Evolutionary conservation across 1,140 invertebrate genomes (phyloP), one percentile per base, ranked within the genome.

Genomic region (Drosophila kepulauana): DNA sequence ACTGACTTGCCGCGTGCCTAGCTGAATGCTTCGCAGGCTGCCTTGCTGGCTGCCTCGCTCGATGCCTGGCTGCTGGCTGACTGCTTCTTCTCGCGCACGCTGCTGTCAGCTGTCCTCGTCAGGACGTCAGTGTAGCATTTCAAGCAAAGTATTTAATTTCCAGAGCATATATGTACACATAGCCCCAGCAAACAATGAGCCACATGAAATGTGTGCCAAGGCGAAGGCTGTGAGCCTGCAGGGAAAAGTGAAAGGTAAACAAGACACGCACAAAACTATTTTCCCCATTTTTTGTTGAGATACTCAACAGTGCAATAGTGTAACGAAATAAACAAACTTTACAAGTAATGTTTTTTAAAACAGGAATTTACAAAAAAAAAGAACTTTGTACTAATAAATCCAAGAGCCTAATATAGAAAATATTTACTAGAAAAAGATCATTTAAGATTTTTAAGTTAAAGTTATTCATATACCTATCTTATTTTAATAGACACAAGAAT

Each of bases 141-240:
- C 84, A 88, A 65, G 84, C 73, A 88, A 88, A 88, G 85, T 88
- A 88, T 88, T 88, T 88, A 88, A 88, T 88, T 88, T 85, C 81
- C 78, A 80, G 69, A 80, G 74, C 82, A 81, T 45, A n/a, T n/a
- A n/a, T n/a, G n/a, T n/a, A 86, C 82, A 86, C 82, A 86, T 8
- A 7, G 51, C 41, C 15, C 15, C 8, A 51, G 67, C 77, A 61
- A 87, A 86, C 66, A 86, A 84, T 77, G 82, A 13, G 35, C 57
- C 35, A 20, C 80, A 67, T 75, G 62, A 89, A 88, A 88, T 88
- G 85, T 87, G 77, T 87, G 84, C 84, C 84, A 87, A 87, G 84
- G 84, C 85, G 84, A 87, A 88, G 84, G 85, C 84, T 88, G 80
- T 33, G 54, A n/a, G 43, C 56, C 62, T 1, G 16, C 62, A 28